These are phyloP conservation scores for Asobara japonica DNA, from an alignment of 1,140 invertebrate genomes.

Conservation along the genomic window DNA sequence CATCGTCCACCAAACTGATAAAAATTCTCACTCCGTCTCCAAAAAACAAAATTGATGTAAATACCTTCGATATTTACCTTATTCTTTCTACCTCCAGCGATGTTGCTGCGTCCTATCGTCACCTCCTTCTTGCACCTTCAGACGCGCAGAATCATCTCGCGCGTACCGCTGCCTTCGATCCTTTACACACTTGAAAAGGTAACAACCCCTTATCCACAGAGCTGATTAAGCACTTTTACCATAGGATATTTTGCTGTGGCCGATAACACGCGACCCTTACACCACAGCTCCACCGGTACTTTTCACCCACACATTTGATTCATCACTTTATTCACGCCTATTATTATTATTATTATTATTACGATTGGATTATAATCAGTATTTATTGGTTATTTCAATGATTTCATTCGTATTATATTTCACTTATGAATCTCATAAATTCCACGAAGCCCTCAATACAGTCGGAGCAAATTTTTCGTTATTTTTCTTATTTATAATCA, in stretches of 20 bases:
- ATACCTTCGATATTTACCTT: not conserved
- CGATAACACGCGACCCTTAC: slow-evolving; percentile 33
- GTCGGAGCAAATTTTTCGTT: not conserved
- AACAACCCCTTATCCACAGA: slow-evolving; percentile 36
- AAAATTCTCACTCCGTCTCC: not conserved
- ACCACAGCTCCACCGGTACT: slow-evolving; percentile 31
- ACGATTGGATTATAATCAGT: not conserved
- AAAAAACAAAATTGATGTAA: not conserved
- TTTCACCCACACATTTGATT: slow-evolving; percentile 25
- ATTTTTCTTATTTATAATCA: not conserved
- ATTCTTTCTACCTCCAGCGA: slow-evolving; percentile 19
- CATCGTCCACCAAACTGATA: not conserved
- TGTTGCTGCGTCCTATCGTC: slow-evolving; percentile 6
- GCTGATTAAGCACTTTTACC: slow-evolving; percentile 38
- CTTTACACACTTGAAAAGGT: slow-evolving; percentile 34
- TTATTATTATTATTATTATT: not conserved
- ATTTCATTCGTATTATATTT: too few relatives aligned
- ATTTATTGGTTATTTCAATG: not conserved
- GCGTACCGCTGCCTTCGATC: slow-evolving; percentile 37
- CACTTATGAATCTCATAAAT: not conserved
- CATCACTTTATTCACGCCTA: not conserved
- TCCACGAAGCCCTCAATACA: not conserved
- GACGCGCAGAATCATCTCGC: slow-evolving; percentile 48
- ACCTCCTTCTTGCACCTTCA: slow-evolving; percentile 20
- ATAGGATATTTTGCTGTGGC: slow-evolving; percentile 34